These are phyloP conservation scores for Pocota personata DNA, from an alignment of 2,888 invertebrate genomes.

Conservation along the genomic window DNA sequence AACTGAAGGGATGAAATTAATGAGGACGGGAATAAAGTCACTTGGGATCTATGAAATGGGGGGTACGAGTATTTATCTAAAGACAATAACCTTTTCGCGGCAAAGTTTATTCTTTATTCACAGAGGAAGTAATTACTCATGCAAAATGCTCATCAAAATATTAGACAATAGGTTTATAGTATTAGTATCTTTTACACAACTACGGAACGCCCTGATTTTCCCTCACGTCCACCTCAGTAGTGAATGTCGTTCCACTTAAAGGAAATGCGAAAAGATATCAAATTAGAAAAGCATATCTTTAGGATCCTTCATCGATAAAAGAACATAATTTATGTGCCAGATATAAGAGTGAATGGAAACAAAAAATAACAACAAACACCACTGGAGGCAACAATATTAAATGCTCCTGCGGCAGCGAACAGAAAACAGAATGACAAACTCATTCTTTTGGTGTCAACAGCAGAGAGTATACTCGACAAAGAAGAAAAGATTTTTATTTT, in stretches of 20 bases:
- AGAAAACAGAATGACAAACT: conserved; percentile 36
- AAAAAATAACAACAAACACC: not conserved
- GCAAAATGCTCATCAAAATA: too few relatives aligned
- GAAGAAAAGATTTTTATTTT: conserved; percentile 30
- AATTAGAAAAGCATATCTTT: conserved; percentile 40
- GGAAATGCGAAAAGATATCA: conserved; percentile 32
- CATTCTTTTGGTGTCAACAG: conserved; percentile 45
- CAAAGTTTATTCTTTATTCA: too few relatives aligned
- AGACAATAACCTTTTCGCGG: not conserved
- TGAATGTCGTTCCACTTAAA: not conserved
- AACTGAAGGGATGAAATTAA: conserved; percentile 1
- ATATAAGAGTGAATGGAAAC: not conserved
- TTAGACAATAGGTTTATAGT: too few relatives aligned
- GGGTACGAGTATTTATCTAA: too few relatives aligned
- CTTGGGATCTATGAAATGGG: not conserved
- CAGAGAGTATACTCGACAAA: conserved; percentile 38
- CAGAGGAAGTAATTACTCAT: too few relatives aligned
- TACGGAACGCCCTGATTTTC: not conserved
- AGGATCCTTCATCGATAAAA: conserved; percentile 31
- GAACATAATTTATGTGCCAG: conserved; percentile 22
- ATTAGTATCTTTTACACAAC: not conserved
- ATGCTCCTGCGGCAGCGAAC: conserved; percentile 34
- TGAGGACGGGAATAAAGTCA: not conserved
- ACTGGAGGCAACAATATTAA: conserved; percentile 28
- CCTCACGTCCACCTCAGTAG: not conserved